Base-by-base conservation (phyloP, 1,140 invertebrate species). In the Saccostrea echinata region DNA sequence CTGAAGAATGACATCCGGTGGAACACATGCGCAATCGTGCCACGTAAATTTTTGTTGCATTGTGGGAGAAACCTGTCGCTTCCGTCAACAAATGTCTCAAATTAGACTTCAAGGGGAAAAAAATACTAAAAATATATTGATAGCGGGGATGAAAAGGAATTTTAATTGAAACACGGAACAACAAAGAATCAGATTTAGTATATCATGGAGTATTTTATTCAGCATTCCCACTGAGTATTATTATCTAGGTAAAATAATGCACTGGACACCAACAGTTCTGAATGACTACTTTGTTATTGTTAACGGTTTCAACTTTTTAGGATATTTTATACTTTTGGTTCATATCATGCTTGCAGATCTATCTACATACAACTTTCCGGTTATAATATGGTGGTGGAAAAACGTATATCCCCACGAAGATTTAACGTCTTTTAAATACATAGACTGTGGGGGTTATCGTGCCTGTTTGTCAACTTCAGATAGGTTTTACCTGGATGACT, bases 391-490 rank as follows among this genome's bases (percentile, higher is more conserved):
- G 92, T 93, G 92, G 92, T 91, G 90, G 11, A 43, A 64, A 53
- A 86, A 64, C 18, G 53, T 92, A 21, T 91, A 53, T 87, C 89
- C 90, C 18, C 90, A 91, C 71, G 30, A 55, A 16, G 82, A 85
- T 51, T 80, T 18, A 33, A 16, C 68, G 8, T 30, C 68, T 76
- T 76, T 76, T 33, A 27, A 76, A 16, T 76, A 76, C 11, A 30
- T 76, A 30, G 16, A 30, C 16, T 76, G 68, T 30, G 68, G 96
- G 91, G 94, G 93, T 9, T 82, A 95, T 82, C 88, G 93, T 24
- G 90, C 90, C 55, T 97, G 96, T 92, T 95, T 95, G 87, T 95
- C 96, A 84, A 96, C 96, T 30, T 93, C 95, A 61, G 92, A 96
- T 85, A 93, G 95, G 90, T 91, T 90, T 81, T 95, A 94, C 86